These are phyloP conservation scores for Muraenolepis orangiensis DNA, from an alignment of 2,797 vertebrate species.

Conservation along the genomic window DNA sequence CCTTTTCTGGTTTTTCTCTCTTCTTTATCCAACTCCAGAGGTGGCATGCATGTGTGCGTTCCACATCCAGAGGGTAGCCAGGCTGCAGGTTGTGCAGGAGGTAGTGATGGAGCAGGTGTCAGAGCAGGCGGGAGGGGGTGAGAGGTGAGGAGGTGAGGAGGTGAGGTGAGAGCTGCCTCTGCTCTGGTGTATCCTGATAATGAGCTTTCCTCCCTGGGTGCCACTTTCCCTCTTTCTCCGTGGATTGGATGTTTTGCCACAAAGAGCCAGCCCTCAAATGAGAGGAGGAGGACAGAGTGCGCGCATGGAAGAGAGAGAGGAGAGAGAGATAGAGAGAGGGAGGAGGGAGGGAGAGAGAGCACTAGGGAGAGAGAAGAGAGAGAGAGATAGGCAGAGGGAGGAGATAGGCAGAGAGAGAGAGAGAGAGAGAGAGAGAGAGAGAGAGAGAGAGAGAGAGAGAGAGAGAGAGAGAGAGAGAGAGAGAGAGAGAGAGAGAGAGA, in stretches of 20 bases:
- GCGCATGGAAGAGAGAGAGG: background rate
- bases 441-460: conserved; percentile 35
- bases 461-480: conserved; percentile 21
- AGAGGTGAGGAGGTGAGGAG: background rate
- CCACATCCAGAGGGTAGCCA: background rate
- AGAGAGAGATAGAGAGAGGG: conserved; percentile 79
- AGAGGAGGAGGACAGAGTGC: conserved; percentile 27
- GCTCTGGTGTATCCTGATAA: conserved; percentile 69
- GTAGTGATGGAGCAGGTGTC: background rate
- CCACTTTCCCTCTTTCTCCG: conserved; percentile 71
- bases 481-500: conserved; percentile 39
- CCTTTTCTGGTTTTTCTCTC: background rate
- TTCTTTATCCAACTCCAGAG: conserved; percentile 23
- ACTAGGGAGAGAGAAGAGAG: conserved; percentile 67
- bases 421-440: conserved; percentile 31
- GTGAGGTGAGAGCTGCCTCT: conserved; percentile 21
- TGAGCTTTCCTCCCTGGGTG: conserved; percentile 54
- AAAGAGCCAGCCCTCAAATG: conserved; percentile 89
- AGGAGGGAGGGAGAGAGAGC: background rate
- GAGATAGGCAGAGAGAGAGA: conserved; percentile 71
- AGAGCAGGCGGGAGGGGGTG: background rate
- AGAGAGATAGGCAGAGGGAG: conserved; percentile 57
- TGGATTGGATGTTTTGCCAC: conserved; percentile 86
- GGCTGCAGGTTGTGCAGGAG: conserved; percentile 20
- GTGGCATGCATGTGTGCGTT: conserved; percentile 13